Evolutionary conservation across 2,113 vertebrate species (phyloP), one percentile per base, ranked within the genome.

Genomic region (Sclerurus mexicanus): DNA sequence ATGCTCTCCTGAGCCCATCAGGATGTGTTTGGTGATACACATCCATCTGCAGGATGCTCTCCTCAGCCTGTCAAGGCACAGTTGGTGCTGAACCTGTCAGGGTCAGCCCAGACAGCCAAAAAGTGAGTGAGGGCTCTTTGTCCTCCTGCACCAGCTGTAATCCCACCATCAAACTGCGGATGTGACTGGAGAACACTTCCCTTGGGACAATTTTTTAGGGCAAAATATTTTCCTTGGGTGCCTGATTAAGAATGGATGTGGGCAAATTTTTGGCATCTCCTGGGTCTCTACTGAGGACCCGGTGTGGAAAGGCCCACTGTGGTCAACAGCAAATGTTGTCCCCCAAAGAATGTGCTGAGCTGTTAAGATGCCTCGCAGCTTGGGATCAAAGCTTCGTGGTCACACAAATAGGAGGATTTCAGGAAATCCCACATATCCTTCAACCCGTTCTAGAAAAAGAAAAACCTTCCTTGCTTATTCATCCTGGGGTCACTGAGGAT

Each of bases 391-490:
- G 59, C 49, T 37, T 33, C 2, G 1, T 20, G 47, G 27, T 80
- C 78, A 35, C 67, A 44, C 16, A 63, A 39, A 40, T 14, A 12
- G 64, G 68, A 63, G 40, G 15, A 33, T 63, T 69, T 67, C 72
- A 56, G 69, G 92, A 96, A 90, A 88, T 74, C 30, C 68, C 76
- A 67, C 6, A 1, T 68, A 80, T 85, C 59, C 83, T 93, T 90
- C 50, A 88, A 72, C 44, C 6, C 44, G 6, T 33, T 71, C 39
- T 10, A 52, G 76, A 9, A 80, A 63, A 75, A 63, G 68, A 23
- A 73, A 76, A 12, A 9, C 9, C 5, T 33, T 75, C 39, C 66
- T 95, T 72, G 55, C 1, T 6, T 60, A 52, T 83, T 89, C 87
- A 47, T 72, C 44, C 74, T 46, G 73, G 28, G 69, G 81, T 91